Conservation (phyloP, 2,113 vertebrate species). For the Hystrix brachyura region DNA sequence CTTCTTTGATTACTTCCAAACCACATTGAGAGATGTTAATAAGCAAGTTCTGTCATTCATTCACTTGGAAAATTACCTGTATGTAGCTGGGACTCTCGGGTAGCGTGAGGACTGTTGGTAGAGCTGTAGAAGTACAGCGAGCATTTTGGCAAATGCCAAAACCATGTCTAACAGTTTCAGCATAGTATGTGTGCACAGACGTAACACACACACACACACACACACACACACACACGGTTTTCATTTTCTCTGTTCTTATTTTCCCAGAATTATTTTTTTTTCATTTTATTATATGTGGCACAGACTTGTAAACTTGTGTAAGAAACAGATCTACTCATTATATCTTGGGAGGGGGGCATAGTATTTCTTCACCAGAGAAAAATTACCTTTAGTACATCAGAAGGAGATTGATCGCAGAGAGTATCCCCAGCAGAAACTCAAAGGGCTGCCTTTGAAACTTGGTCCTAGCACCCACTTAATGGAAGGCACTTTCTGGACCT, state of each 20-base stretch:
- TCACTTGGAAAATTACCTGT: background rate
- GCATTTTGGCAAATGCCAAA: background rate
- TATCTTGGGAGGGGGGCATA: background rate
- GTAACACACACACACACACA: background rate
- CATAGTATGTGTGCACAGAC: background rate
- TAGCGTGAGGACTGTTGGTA: background rate
- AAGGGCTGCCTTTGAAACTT: background rate
- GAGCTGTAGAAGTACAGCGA: rapidly evolving
- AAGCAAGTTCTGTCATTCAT: background rate
- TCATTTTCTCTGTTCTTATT: background rate
- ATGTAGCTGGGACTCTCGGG: background rate
- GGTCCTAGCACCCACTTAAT: too few relatives aligned
- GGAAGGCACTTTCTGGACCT: background rate
- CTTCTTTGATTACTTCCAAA: background rate
- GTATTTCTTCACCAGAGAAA: background rate
- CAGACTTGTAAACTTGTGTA: background rate
- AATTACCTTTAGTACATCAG: background rate
- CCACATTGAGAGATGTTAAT: background rate
- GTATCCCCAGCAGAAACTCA: background rate
- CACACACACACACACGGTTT: background rate
- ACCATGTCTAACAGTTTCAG: too few relatives aligned
- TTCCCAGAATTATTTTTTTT: background rate
- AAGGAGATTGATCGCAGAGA: background rate
- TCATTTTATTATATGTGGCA: background rate
- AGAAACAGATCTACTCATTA: background rate